These are phyloP conservation scores for Misgurnus mizolepis DNA, from an alignment of 2,113 vertebrate species.

Conservation along the genomic window DNA sequence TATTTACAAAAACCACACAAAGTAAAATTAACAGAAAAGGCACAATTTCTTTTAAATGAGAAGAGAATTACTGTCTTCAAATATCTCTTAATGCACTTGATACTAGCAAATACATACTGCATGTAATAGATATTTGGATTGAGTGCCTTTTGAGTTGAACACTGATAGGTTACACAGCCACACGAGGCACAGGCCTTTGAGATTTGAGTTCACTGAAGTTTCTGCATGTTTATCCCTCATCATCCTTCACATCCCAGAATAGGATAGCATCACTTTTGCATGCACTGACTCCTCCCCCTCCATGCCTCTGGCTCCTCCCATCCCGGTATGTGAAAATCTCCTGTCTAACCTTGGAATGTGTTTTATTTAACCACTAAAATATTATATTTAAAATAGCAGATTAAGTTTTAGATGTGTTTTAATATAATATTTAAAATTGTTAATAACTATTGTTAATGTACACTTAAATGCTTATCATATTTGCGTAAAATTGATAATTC, in stretches of 20 bases:
- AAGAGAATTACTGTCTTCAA: too few relatives aligned
- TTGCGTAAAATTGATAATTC: background rate
- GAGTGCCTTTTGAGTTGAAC: background rate
- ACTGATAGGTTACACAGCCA: background rate
- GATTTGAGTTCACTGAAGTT: constrained; percentile 63
- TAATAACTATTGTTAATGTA: background rate
- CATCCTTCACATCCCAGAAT: constrained; percentile 56
- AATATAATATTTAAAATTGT: background rate
- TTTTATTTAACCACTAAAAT: constrained; percentile 10
- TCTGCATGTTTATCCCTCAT: constrained; percentile 83
- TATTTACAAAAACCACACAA: too few relatives aligned
- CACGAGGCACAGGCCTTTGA: constrained; percentile 15
- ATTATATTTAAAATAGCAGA: background rate
- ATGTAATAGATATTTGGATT: background rate
- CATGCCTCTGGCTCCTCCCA: constrained; percentile 64
- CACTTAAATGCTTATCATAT: background rate
- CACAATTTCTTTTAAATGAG: too few relatives aligned
- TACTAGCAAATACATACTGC: background rate
- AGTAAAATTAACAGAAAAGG: too few relatives aligned
- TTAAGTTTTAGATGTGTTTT: background rate
- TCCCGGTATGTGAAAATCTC: constrained; percentile 81
- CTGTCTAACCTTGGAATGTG: constrained; percentile 56
- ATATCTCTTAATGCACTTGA: too few relatives aligned
- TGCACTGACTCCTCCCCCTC: constrained; percentile 74
- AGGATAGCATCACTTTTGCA: constrained; percentile 85